These are phyloP conservation scores for Calypte anna DNA, from an alignment of 2,113 vertebrate species.

Conservation along the genomic window DNA sequence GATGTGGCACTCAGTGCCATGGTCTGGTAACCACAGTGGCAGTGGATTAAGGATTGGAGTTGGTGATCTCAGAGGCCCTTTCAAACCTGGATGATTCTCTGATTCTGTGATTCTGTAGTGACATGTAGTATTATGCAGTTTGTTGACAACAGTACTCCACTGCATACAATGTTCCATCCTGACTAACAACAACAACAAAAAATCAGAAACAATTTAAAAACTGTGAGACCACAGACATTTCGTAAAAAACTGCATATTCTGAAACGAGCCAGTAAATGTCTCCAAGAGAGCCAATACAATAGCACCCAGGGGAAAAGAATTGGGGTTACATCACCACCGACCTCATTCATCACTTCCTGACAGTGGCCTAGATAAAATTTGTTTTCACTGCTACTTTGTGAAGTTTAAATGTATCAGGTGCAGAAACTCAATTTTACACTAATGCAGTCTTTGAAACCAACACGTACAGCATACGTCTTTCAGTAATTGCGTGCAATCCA, in stretches of 20 bases:
- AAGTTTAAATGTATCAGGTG: constrained; percentile 27
- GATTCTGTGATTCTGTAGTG: neutral
- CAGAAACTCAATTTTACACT: neutral
- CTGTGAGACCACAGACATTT: neutral
- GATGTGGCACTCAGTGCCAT: no score
- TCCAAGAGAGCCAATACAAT: neutral
- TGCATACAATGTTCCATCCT: neutral
- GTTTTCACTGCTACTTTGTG: constrained; percentile 22
- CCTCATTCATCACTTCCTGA: constrained; percentile 72
- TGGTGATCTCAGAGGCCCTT: no score
- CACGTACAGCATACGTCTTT: neutral
- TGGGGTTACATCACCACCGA: constrained; percentile 46
- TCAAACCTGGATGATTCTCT: no score
- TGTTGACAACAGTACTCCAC: neutral
- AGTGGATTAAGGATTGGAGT: no score
- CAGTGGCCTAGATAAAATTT: constrained; percentile 65
- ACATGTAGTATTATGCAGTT: neutral
- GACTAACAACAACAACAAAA: neutral
- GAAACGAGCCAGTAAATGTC: neutral
- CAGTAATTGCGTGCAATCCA: neutral
- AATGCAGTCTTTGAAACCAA: neutral
- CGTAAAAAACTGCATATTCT: neutral
- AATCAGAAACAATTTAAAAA: neutral
- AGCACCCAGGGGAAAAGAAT: constrained; percentile 8
- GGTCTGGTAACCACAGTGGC: no score